phyloP scores from a whole-genome alignment of 2,113 vertebrate species.

The Rattus rattus region DNA sequence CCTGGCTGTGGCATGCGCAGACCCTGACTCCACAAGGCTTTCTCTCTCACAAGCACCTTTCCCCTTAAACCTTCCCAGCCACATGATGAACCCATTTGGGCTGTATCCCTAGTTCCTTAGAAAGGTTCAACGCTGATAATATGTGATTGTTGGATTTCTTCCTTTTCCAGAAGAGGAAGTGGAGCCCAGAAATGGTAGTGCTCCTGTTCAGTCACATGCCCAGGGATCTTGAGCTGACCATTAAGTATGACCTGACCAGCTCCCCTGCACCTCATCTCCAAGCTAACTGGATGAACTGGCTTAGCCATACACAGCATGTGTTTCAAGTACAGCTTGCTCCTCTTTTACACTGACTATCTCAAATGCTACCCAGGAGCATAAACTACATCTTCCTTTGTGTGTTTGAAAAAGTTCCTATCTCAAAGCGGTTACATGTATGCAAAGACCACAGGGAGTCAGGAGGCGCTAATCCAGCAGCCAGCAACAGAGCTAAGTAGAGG shows the following conservation, averaged over 20 bases:
- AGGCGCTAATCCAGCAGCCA: slow-evolving; percentile 34
- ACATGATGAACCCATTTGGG: accelerated
- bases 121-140: background rate
- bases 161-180: slow-evolving; percentile 24
- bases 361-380: background rate
- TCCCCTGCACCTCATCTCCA: background rate
- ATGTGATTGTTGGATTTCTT: background rate
- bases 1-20: background rate
- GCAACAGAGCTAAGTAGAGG: background rate
- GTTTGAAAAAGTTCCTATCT: slow-evolving; percentile 21
- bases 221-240: background rate
- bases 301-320: background rate
- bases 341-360: background rate
- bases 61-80: background rate
- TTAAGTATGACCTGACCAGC: background rate
- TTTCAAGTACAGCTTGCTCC: background rate
- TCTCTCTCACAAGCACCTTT: background rate
- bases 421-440: background rate
- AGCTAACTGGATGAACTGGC: background rate
- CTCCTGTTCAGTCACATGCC: background rate
- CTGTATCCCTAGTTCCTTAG: accelerated
- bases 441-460: background rate
- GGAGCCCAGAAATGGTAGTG: background rate
- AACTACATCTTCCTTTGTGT: background rate
- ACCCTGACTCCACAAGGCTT: background rate